A percentile compares a stretch with the other conserved stretches of the same genome.
Conservation (phyloP, 2,113 vertebrate species). For the Zosterops borbonicus region DNA sequence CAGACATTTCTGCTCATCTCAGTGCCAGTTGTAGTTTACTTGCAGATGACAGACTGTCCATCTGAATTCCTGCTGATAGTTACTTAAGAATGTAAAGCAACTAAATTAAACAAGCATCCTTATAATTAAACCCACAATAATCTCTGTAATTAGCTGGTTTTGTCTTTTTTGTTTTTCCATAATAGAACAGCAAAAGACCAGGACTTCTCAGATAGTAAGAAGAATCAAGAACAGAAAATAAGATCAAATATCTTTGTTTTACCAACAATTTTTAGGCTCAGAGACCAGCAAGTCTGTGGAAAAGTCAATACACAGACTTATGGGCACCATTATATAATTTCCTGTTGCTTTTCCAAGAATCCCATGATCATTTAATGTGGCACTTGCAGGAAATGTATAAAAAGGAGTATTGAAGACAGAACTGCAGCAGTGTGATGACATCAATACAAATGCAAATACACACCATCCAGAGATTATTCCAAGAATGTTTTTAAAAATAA, state of each 20-base stretch:
- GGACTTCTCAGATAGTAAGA: background rate
- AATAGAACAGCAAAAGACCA: background rate
- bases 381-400: background rate
- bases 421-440: background rate
- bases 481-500: background rate
- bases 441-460: background rate
- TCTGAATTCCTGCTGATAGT: conserved; percentile 25
- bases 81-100: conserved; percentile 24
- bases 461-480: background rate
- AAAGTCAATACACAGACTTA: conserved; percentile 25
- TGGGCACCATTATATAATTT: conserved; percentile 33
- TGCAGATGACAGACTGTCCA: background rate
- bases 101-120: background rate
- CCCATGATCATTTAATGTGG: background rate
- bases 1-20: background rate
- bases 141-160: background rate
- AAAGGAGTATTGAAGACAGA: background rate
- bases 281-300: background rate
- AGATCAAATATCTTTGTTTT: conserved; percentile 9
- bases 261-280: background rate
- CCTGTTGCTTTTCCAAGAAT: conserved; percentile 30
- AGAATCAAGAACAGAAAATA: background rate
- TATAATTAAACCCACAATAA: background rate
- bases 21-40: background rate
- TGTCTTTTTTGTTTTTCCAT: accelerated